Percentiles rank a stretch among this genome's conserved stretches.
Conservation (phyloP, 2,797 vertebrate species). For the Melanotaenia trifasciata region DNA sequence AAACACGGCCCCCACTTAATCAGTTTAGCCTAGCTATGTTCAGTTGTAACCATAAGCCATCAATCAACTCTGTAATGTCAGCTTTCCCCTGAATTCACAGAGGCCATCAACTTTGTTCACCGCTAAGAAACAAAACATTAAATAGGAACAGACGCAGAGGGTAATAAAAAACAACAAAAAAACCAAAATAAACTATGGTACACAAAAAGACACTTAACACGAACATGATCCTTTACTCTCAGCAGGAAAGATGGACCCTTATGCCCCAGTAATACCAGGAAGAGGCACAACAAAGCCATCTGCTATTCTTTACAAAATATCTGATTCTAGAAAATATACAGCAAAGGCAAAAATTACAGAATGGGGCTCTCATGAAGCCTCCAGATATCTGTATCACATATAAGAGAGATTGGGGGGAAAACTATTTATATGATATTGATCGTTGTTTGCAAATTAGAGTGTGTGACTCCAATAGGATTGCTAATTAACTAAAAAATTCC, state of each 20-base stretch:
- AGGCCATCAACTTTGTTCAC: conserved; percentile 75
- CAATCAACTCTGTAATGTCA: conserved; percentile 82
- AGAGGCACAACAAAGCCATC: conserved; percentile 1
- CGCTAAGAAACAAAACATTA: conserved; percentile 65
- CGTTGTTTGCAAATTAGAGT: neutral
- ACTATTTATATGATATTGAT: neutral
- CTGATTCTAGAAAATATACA: neutral
- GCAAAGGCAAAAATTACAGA: neutral
- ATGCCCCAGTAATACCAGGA: neutral
- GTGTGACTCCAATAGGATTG: neutral
- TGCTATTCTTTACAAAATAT: conserved; percentile 11
- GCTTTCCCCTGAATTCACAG: conserved; percentile 70
- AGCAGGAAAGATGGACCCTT: conserved; percentile 44
- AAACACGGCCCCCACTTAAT: conserved; percentile 81
- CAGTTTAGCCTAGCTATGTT: conserved; percentile 82
- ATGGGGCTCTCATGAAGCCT: neutral
- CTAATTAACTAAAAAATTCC: neutral
- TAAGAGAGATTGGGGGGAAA: neutral
- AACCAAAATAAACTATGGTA: neutral
- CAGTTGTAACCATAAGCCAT: conserved; percentile 84
- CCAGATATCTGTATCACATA: neutral
- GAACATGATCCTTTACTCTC: conserved; percentile 49
- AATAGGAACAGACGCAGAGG: conserved; percentile 35
- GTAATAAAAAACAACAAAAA: conserved; percentile 9
- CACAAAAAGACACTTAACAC: conserved; percentile 11